A percentile compares a stretch with the other conserved stretches of the same genome.
Conservation (phyloP, 2,797 vertebrate species). For the Squalus acanthias region DNA sequence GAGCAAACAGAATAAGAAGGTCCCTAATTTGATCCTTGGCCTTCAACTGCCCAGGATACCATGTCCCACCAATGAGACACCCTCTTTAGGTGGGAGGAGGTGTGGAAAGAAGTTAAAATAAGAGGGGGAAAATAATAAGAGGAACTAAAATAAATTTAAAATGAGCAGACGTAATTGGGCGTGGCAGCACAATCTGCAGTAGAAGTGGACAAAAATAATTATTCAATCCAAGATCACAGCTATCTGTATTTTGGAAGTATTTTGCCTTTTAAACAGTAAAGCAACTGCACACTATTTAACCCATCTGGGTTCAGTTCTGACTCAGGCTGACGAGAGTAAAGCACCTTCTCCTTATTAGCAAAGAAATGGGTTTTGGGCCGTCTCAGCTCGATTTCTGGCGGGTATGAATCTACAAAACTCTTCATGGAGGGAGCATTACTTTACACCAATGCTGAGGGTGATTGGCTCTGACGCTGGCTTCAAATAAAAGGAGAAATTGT, state of each 20-base stretch:
- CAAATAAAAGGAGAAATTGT: slow-evolving; percentile 22
- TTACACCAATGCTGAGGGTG: too few species aligned
- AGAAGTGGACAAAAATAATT: background rate
- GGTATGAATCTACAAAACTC: background rate
- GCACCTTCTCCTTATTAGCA: background rate
- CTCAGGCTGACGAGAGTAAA: background rate
- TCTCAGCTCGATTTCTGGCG: background rate
- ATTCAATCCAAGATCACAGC: background rate
- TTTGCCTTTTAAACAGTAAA: background rate
- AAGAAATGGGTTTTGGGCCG: background rate
- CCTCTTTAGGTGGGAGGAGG: background rate
- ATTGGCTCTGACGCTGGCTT: background rate
- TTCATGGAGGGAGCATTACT: too few species aligned
- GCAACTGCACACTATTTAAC: background rate
- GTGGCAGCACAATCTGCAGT: too few species aligned
- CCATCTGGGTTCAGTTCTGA: background rate
- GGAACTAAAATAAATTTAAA: background rate
- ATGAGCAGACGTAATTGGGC: background rate
- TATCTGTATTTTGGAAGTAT: background rate
- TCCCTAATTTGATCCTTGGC: background rate
- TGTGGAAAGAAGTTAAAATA: background rate
- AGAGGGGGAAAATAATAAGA: background rate
- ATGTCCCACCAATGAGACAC: background rate
- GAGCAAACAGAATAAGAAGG: background rate
- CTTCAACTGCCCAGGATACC: background rate